Evolutionary conservation across 2,888 invertebrate genomes (phyloP).

Genomic region (Drosophila nr. perissopoda): DNA sequence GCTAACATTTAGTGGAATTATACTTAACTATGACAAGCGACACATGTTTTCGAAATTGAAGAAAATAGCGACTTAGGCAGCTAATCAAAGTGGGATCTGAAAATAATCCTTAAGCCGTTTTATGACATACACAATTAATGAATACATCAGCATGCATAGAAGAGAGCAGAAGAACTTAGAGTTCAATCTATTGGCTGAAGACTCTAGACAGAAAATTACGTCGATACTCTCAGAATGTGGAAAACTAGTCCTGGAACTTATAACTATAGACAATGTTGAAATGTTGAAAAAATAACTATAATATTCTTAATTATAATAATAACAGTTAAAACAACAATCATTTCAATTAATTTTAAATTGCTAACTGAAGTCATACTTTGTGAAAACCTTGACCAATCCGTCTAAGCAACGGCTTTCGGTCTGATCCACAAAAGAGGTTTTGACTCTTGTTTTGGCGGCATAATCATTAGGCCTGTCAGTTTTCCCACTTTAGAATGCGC

Average conservation of each 20-base stretch:
- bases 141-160: neutral
- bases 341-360: neutral
- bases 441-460: conserved; percentile 21
- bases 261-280: neutral
- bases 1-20: conserved; percentile 2
- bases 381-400: conserved; percentile 58
- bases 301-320: neutral
- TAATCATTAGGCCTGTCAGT: conserved; percentile 76
- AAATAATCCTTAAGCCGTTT: neutral
- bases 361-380: neutral
- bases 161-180: neutral
- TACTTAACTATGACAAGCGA: neutral
- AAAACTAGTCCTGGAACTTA: neutral
- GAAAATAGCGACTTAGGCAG: neutral
- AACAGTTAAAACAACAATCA: neutral
- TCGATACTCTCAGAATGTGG: no score
- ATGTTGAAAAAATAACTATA: neutral
- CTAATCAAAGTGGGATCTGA: neutral
- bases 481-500: conserved; percentile 68
- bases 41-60: neutral
- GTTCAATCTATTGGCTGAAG: neutral
- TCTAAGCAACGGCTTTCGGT: neutral
- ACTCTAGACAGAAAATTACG: neutral
- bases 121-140: neutral
- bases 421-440: neutral